Evolutionary conservation across 2,888 invertebrate species (phyloP), one percentile per base, ranked within the genome.

Genomic region (Drosophila meridiana): DNA sequence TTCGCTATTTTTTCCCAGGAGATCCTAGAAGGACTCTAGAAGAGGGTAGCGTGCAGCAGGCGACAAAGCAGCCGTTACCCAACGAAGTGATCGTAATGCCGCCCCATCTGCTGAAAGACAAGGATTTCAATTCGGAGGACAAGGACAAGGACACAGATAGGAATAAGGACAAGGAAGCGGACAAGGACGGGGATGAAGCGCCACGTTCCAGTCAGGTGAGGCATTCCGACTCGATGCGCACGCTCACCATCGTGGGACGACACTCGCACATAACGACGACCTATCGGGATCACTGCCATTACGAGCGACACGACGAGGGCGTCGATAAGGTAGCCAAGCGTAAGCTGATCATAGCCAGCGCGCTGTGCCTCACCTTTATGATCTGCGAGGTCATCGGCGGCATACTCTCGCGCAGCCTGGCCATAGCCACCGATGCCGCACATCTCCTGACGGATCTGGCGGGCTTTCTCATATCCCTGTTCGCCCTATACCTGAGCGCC

Each of bases 341-440:
- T 0, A 89, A 83, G 20, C 60, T 87, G 5, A 73, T 87, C 3
- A n/a, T 85, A 3, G 87, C 87, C 62, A 67, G 82, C 11, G n/a
- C 57, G 0, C 26, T 87, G 4, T 89, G 87, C 26, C 8, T 69
- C 0, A 0, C 28, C 2, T 87, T 87, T 9, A 87, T 87, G 89
- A 40, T 76, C 6, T 11, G 56, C 32, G 85, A 87, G 58, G 57
- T 83, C 6, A 30, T 78, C n/a, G 87, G 87, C 0, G 87, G 87
- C 4, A 0, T 87, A 0, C 26, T 74, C 13, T 83, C 87, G 2
- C 77, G 75, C 6, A 87, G 87, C 34, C 64, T 87, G 52, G 87
- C 87, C 38, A 89, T 87, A 43, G 89, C 87, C 61, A 82, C 89
- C 4, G 87, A 87, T 60, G 87, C 87, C 1, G 88, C 89, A 0